A percentile compares a stretch with the other conserved stretches of the same genome.
Conservation (phyloP, 2,797 vertebrate genomes). For the Notamacropus eugenii region DNA sequence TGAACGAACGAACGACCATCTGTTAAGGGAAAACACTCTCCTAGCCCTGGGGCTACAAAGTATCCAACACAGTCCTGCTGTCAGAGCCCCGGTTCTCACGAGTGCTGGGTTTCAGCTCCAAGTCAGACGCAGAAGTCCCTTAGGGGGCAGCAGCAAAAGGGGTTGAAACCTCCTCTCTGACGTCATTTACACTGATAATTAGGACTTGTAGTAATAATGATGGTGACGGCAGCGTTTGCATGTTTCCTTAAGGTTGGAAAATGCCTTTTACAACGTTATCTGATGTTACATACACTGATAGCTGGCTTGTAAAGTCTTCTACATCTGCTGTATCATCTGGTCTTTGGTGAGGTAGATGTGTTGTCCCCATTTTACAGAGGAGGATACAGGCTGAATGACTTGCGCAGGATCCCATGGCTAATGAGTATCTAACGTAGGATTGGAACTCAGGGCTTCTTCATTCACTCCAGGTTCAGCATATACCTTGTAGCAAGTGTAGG, state of each 20-base stretch:
- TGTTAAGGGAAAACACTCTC: no score
- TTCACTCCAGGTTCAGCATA: neutral
- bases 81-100: neutral
- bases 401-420: neutral
- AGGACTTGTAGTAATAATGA: neutral
- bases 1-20: no score
- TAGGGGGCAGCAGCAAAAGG: neutral
- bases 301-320: neutral
- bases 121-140: neutral
- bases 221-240: no score
- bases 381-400: neutral
- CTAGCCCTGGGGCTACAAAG: neutral
- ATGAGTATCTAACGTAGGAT: neutral
- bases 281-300: neutral
- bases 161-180: neutral
- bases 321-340: neutral
- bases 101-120: neutral
- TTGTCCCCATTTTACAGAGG: neutral
- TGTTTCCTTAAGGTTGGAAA: neutral
- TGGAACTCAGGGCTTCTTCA: neutral
- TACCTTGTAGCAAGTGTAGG: neutral
- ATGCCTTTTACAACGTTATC: neutral
- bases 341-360: neutral
- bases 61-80: neutral
- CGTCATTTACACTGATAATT: neutral